A percentile compares a stretch with the other conserved stretches of the same genome.
These are phyloP conservation scores for Andrena dorsata DNA, from an alignment of 2,888 invertebrate species.

Conservation along the genomic window DNA sequence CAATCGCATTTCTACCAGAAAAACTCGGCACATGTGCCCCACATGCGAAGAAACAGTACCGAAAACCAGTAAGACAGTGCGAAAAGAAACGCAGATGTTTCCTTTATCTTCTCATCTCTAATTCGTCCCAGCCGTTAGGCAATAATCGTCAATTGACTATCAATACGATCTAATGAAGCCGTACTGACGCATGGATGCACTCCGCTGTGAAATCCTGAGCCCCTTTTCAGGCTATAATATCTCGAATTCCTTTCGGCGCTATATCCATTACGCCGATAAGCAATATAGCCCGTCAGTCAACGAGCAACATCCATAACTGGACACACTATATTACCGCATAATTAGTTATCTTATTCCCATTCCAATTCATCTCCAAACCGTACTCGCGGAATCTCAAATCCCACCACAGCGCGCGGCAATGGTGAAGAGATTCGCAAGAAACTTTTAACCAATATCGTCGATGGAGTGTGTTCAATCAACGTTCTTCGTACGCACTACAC, in stretches of 20 bases:
- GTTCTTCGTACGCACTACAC: not conserved
- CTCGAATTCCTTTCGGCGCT: not conserved
- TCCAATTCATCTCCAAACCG: too few relatives aligned
- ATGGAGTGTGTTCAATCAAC: not conserved
- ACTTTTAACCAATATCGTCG: conserved; percentile 8
- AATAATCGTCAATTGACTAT: conserved; percentile 68
- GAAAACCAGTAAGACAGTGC: not conserved
- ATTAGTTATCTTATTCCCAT: too few relatives aligned
- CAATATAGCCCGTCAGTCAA: too few relatives aligned
- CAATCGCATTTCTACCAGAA: not conserved
- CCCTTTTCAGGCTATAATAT: not conserved
- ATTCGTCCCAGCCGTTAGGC: conserved; percentile 39
- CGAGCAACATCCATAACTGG: too few relatives aligned
- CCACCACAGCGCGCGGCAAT: too few relatives aligned
- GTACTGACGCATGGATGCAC: conserved; percentile 47
- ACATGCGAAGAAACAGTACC: not conserved
- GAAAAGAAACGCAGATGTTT: conserved; percentile 49
- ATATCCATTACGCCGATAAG: not conserved
- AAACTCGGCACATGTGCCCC: not conserved
- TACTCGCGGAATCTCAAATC: too few relatives aligned
- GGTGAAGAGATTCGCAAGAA: not conserved
- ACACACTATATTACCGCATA: too few relatives aligned
- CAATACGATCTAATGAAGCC: conserved; percentile 71
- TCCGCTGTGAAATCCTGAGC: conserved; percentile 31
- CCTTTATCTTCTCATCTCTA: conserved; percentile 37